Base-by-base conservation (phyloP, 2,888 invertebrate genomes). In the Calameuta filiformis region DNA sequence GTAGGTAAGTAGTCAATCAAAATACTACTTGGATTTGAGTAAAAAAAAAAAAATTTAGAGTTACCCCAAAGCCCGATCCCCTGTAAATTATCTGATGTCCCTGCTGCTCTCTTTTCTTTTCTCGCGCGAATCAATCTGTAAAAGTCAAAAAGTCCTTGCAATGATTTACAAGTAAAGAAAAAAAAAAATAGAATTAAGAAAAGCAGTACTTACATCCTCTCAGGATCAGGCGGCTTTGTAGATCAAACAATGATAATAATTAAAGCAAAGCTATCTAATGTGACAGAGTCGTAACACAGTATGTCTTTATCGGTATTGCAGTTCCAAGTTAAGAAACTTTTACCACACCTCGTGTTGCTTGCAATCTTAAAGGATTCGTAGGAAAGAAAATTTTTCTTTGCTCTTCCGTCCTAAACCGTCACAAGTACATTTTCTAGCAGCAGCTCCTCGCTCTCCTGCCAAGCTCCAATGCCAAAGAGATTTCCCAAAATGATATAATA, bases 1-100 rank as follows among this genome's bases (percentile, higher is more conserved):
- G 97, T 92, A 95, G 95, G 95, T 95, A 92, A 93, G 92, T 91
- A 87, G 40, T 56, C 40, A 56, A 23, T 23, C 40, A 56, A 23
- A 56, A 23, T 23, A 56, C 9, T 56, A 56, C 2, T 56, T 56
- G 40, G 6, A 15, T 9, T 56, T 23, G 6, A 23, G 23, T 23
- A 6, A 6, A 56, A 56, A 56, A 40, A 12, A 11, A 35, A 56
- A 56, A 56, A 56, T 0, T 56, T 56, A 56, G 88, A 86, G 88
- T 86, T 81, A 82, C 82, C 81, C 80, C 85, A 75, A 85, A 79
- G 79, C 84, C 84, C 81, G 80, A 76, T 78, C 74, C 77, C 75
- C 73, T 81, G 79, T 79, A 76, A 77, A 40, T 81, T 76, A 73
- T 71, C 69, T 75, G 75, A 73, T 78, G 81, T 73, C 77, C 69